Evolutionary conservation across 2,113 vertebrate genomes (phyloP), one percentile per base, ranked within the genome.

Genomic region (Cyanistes caeruleus): DNA sequence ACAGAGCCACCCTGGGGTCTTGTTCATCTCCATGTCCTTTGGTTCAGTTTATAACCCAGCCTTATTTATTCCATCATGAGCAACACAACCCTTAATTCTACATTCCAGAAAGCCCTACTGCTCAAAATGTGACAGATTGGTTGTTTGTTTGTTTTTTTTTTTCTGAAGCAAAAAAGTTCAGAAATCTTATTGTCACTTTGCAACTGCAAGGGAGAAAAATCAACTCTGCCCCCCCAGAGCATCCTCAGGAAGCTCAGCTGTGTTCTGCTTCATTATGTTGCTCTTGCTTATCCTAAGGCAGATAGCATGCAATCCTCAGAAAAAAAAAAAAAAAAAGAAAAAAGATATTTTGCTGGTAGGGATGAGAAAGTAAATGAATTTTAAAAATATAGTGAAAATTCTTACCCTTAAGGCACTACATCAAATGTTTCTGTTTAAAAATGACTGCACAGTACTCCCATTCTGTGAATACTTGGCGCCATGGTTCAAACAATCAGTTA

Each of bases 261-360:
- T 3, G 64, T 60, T 97, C 95, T 91, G 95, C 91, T 84, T 96
- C 85, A 93, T 96, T 96, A 95, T 68, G 86, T 72, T 92, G 65
- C 87, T 96, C 94, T 89, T 72, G 56, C 90, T 87, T 86, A 72
- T 94, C 94, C 90, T 76, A 65, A 87, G 88, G 95, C 89, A 0
- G 94, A 39, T 43, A 87, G 68, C 83, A 69, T 23, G 49, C 76
- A 81, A 68, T 69, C 80, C 84, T 77, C 77, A 58, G 28, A 7
- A 83, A 79, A 93, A 80, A 60, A 82, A 46, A 25, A 18, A 60
- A 55, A 24, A 48, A 46, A n/a, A n/a, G n/a, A 25, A 18, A 60
- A 43, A 25, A 44, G 74, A 94, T 78, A 89, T 67, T 73, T 89
- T 87, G 65, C 90, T 97, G 63, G 89, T 85, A 93, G 89, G 82